These are phyloP conservation scores for Pristionchus mayeri DNA, from an alignment of 2,888 invertebrate species.

Conservation along the genomic window DNA sequence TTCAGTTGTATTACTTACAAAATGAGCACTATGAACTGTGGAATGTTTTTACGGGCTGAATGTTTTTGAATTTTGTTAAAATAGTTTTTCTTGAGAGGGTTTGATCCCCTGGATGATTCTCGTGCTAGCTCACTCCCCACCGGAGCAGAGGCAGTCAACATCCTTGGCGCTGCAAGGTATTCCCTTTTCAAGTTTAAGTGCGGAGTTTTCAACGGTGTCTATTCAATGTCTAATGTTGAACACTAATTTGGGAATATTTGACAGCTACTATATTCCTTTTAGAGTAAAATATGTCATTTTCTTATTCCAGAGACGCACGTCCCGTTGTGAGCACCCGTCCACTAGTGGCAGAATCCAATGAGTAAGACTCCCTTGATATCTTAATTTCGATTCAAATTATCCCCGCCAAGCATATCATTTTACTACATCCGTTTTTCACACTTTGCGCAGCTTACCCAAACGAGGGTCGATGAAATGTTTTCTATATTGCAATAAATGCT, in stretches of 20 bases:
- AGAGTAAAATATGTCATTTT: too few species aligned
- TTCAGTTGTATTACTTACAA: background rate
- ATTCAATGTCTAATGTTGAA: background rate
- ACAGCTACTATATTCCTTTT: background rate
- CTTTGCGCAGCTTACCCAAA: too few species aligned
- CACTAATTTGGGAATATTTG: background rate
- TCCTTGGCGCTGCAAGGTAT: constrained; percentile 9
- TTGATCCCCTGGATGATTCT: too few species aligned
- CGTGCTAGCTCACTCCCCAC: constrained; percentile 11
- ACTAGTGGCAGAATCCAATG: background rate
- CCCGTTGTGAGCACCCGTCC: background rate
- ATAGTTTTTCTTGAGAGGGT: background rate
- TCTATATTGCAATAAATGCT: too few species aligned
- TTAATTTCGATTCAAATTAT: too few species aligned
- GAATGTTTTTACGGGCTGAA: too few species aligned
- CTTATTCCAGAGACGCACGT: background rate
- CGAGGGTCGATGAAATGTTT: too few species aligned
- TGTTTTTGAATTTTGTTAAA: background rate
- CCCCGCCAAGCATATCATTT: too few species aligned
- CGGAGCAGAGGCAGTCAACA: background rate
- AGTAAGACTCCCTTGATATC: too few species aligned
- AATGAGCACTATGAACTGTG: background rate
- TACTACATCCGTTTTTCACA: too few species aligned
- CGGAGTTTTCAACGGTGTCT: background rate
- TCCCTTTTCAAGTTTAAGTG: too few species aligned